Percentiles rank a stretch among this genome's conserved stretches.
phyloP scores from a whole-genome alignment of 2,113 vertebrate genomes.

The Zosterops pallidus region DNA sequence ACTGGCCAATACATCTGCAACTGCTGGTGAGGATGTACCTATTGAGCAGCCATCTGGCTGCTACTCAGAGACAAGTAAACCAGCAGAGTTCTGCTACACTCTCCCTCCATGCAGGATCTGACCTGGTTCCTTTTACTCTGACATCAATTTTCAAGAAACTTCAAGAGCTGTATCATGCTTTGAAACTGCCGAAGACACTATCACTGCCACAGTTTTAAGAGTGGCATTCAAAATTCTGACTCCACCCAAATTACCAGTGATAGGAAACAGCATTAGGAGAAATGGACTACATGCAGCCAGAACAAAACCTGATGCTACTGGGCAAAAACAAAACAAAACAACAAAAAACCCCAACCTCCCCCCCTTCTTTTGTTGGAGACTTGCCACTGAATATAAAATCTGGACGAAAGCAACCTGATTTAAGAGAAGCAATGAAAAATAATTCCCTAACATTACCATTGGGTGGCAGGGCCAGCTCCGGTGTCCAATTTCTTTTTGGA shows the following conservation, averaged over 20 bases:
- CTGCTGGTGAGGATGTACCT: background rate
- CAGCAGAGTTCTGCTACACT: background rate
- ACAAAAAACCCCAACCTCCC: too few relatives aligned
- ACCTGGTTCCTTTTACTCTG: background rate
- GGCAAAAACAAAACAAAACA: rapidly evolving
- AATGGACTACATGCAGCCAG: background rate
- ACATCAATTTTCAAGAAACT: background rate
- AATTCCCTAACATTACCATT: background rate
- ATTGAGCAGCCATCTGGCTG: background rate
- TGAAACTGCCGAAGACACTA: background rate
- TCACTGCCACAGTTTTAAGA: background rate
- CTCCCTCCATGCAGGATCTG: background rate
- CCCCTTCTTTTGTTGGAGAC: background rate
- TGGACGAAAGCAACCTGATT: background rate
- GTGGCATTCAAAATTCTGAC: background rate
- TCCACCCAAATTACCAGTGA: background rate
- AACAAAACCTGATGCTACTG: background rate
- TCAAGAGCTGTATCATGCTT: background rate
- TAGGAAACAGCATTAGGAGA: background rate
- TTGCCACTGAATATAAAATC: background rate
- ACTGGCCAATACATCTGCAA: background rate
- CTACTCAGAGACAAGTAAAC: background rate
- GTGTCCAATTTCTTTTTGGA: background rate
- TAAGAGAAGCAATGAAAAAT: background rate
- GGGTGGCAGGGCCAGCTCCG: background rate